Conservation (phyloP, 2,888 invertebrate species). For the Rhagonycha lutea region DNA sequence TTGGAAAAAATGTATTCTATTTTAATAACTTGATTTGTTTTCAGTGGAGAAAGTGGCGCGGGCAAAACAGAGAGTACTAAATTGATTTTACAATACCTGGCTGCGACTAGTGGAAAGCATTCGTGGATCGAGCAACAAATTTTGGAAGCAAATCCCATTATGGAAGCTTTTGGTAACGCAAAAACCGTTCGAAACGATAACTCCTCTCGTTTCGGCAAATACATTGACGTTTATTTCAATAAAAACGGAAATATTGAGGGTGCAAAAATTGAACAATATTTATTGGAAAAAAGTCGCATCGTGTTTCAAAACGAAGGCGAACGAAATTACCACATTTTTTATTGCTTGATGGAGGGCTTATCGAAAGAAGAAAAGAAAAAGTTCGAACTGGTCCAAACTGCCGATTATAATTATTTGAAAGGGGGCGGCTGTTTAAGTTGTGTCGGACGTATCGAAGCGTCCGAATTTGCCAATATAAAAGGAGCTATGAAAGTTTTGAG, state of each 20-base stretch:
- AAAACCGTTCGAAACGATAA: slow-evolving; percentile 96
- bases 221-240: slow-evolving; percentile 84
- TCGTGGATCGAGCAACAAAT: slow-evolving; percentile 98
- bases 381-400: slow-evolving; percentile 73
- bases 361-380: slow-evolving; percentile 77
- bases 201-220: slow-evolving; percentile 95
- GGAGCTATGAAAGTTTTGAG: slow-evolving; percentile 93
- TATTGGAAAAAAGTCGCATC: slow-evolving; percentile 91
- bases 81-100: slow-evolving; percentile 89
- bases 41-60: slow-evolving; percentile 92
- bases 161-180: slow-evolving; percentile 97
- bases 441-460: slow-evolving; percentile 81
- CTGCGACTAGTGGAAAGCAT: slow-evolving; percentile 92
- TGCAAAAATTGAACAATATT: slow-evolving; percentile 92
- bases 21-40: slow-evolving; percentile 36
- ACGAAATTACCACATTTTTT: slow-evolving; percentile 95
- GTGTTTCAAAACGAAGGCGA: slow-evolving; percentile 89
- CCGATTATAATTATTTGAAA: slow-evolving; percentile 79
- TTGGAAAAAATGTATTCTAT: neutral
- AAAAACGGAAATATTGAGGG: slow-evolving; percentile 84
- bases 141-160: slow-evolving; percentile 92
- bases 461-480: slow-evolving; percentile 85
- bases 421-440: slow-evolving; percentile 78
- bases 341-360: slow-evolving; percentile 85
- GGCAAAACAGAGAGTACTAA: slow-evolving; percentile 97